Evolutionary conservation across 2,888 invertebrate species (phyloP).

Genomic region (Alloplasta piceator): DNA sequence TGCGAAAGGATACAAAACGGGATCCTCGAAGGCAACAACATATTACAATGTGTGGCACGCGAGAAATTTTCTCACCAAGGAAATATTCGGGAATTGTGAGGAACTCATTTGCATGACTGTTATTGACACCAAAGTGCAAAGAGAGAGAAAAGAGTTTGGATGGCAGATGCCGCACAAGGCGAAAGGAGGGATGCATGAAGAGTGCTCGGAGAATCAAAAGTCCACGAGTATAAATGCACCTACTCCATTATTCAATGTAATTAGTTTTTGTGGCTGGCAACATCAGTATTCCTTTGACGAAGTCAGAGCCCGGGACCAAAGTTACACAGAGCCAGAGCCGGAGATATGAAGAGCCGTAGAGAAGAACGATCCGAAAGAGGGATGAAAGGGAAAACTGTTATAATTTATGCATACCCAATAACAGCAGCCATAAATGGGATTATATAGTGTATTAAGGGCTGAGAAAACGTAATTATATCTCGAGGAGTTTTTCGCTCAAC

Average conservation of each 20-base stretch:
- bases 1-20: not conserved
- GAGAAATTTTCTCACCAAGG: not conserved
- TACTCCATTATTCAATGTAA: slow-evolving; percentile 65
- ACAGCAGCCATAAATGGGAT: not conserved
- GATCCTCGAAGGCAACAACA: not conserved
- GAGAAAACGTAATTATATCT: too few relatives aligned
- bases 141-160: not conserved
- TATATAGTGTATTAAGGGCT: not conserved
- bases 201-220: slow-evolving; percentile 24
- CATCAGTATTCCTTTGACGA: slow-evolving; percentile 65
- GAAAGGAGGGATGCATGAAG: slow-evolving; percentile 5
- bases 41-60: slow-evolving; percentile 1
- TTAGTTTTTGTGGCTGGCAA: slow-evolving; percentile 59
- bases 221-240: slow-evolving; percentile 49
- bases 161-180: not conserved
- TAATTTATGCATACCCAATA: not conserved
- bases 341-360: not conserved
- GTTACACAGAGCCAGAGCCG: not conserved
- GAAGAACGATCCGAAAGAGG: not conserved
- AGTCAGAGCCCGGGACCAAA: not conserved
- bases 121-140: slow-evolving; percentile 15
- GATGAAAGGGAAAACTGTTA: slow-evolving; percentile 10
- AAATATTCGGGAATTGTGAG: slow-evolving; percentile 23
- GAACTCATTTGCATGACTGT: slow-evolving; percentile 52
- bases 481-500: too few relatives aligned